Evolutionary conservation across 2,888 invertebrate species (phyloP).

Genomic region (Idaea dimidiata): DNA sequence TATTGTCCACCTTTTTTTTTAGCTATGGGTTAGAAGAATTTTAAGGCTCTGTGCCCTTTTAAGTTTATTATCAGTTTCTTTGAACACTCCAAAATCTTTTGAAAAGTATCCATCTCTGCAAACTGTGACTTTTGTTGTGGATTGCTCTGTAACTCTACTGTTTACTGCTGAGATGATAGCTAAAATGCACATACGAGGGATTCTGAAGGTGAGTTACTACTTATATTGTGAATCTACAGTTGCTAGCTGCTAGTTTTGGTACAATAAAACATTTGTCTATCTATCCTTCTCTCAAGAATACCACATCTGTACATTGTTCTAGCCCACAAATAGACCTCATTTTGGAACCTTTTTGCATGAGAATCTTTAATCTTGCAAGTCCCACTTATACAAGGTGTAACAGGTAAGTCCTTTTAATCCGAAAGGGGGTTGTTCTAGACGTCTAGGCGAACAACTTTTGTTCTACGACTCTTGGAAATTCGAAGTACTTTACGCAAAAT

Average conservation of each 20-base stretch:
- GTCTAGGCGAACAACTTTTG: too few relatives aligned
- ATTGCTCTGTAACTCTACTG: constrained; percentile 93
- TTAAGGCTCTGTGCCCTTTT: constrained; percentile 94
- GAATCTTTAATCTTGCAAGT: too few relatives aligned
- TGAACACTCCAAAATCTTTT: constrained; percentile 99
- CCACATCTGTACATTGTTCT: too few relatives aligned
- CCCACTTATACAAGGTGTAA: too few relatives aligned
- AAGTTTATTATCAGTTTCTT: constrained; percentile 96
- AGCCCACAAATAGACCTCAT: too few relatives aligned
- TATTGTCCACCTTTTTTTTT: constrained; percentile 33
- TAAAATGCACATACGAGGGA: constrained; percentile 98
- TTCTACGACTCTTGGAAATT: too few relatives aligned
- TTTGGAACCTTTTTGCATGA: too few relatives aligned
- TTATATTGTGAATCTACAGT: constrained; percentile 6
- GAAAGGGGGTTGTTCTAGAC: too few relatives aligned
- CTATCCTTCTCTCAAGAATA: too few relatives aligned
- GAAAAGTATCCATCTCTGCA: constrained; percentile 92
- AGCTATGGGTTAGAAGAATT: constrained; percentile 94
- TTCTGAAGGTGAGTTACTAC: constrained; percentile 84
- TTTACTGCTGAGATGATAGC: constrained; percentile 99
- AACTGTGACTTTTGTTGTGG: constrained; percentile 94
- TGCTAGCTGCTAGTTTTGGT: background rate
- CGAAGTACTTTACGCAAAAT: too few relatives aligned
- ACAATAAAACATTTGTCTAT: too few relatives aligned
- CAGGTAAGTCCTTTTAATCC: too few relatives aligned